Percentiles rank a stretch among this genome's conserved stretches.
These are phyloP conservation scores for Drosophila kuntzei DNA, from an alignment of 2,888 invertebrate species.

Conservation along the genomic window DNA sequence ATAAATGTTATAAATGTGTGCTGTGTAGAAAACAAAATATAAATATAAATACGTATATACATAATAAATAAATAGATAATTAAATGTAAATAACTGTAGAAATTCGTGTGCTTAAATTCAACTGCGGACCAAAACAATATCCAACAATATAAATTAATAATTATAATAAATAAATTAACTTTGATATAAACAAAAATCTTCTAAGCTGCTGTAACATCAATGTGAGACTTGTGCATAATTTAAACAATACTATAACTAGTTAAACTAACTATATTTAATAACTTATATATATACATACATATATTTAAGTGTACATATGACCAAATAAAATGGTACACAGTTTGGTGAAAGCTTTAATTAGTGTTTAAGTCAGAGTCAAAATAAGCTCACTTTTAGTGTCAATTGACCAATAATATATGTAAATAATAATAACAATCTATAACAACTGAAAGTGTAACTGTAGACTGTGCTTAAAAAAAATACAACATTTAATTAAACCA, in stretches of 20 bases:
- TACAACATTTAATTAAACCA: constrained; percentile 14
- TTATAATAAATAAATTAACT: constrained; percentile 5
- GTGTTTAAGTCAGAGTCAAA: constrained; percentile 50
- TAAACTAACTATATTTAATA: constrained; percentile 19
- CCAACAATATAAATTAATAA: constrained; percentile 14
- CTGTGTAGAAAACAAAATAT: constrained; percentile 39
- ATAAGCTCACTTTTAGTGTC: constrained; percentile 35
- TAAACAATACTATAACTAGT: constrained; percentile 16
- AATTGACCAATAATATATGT: constrained; percentile 41
- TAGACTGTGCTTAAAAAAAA: constrained; percentile 72
- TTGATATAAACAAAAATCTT: constrained; percentile 14
- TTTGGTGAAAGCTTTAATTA: constrained; percentile 83
- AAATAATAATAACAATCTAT: constrained; percentile 21
- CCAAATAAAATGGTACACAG: constrained; percentile 64
- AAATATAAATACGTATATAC: constrained; percentile 10
- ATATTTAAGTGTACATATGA: constrained; percentile 78
- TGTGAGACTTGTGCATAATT: constrained; percentile 61
- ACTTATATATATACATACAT: constrained; percentile 20
- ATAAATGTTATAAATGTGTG: constrained; percentile 45
- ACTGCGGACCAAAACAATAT: constrained; percentile 60
- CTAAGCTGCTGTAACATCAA: constrained; percentile 52
- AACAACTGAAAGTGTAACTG: constrained; percentile 62
- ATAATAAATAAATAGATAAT: constrained; percentile 24
- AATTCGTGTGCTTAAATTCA: constrained; percentile 52
- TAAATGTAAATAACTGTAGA: constrained; percentile 47